A percentile compares a stretch with the other conserved stretches of the same genome.
These are phyloP conservation scores for Sarcophaga bullata DNA, from an alignment of 1,140 invertebrate genomes.

Conservation along the genomic window DNA sequence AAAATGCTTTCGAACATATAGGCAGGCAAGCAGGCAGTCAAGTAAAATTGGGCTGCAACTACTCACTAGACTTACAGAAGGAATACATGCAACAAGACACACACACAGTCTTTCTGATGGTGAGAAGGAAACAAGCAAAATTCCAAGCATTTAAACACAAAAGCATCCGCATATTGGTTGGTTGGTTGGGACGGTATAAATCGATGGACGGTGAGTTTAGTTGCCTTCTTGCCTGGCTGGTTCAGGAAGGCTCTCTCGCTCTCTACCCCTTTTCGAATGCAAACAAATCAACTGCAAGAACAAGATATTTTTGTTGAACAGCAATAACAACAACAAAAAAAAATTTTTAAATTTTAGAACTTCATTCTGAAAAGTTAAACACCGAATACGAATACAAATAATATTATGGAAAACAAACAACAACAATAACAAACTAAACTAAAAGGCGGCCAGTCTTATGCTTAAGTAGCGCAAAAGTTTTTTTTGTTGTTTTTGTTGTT, in stretches of 20 bases:
- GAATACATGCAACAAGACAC: slow-evolving; percentile 8
- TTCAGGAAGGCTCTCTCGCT: too few species aligned
- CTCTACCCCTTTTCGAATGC: not conserved
- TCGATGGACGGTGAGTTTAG: not conserved
- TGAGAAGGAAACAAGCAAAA: slow-evolving; percentile 33
- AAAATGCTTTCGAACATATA: not conserved
- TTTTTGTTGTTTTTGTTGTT: slow-evolving; percentile 17
- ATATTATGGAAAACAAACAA: not conserved
- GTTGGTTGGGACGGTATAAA: not conserved
- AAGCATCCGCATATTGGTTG: slow-evolving; percentile 29
- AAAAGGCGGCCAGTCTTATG: too few species aligned
- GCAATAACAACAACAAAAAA: not conserved
- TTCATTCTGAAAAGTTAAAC: slow-evolving; percentile 27
- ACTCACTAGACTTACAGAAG: too few species aligned
- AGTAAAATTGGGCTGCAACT: too few species aligned
- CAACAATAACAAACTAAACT: too few species aligned
- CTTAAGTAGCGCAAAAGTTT: not conserved
- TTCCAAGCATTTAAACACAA: slow-evolving; percentile 38
- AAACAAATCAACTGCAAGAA: slow-evolving; percentile 1
- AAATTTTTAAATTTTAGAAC: slow-evolving; percentile 39
- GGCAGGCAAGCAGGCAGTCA: not conserved
- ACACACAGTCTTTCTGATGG: not conserved
- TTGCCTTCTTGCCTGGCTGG: not conserved
- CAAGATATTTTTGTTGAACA: not conserved
- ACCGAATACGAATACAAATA: not conserved